A percentile compares a stretch with the other conserved stretches of the same genome.
Conservation (phyloP, 2,797 vertebrate genomes). For the Enteromius paludinosus region DNA sequence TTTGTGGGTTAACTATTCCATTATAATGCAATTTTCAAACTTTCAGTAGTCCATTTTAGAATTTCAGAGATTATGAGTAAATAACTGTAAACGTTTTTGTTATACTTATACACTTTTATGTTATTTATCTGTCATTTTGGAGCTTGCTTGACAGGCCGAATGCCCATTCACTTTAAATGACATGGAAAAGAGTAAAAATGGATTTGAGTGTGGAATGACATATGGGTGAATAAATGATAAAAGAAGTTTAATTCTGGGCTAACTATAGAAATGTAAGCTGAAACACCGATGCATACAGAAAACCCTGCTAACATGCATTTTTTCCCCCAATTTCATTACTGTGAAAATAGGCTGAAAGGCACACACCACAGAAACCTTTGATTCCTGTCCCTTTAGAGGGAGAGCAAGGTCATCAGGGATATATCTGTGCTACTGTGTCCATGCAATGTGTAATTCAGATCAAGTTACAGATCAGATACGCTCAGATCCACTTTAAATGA, state of each 20-base stretch:
- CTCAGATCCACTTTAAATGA: not conserved
- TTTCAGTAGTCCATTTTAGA: not conserved
- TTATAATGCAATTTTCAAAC: not conserved
- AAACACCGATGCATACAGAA: not conserved
- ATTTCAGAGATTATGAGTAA: not conserved
- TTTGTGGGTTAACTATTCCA: no score
- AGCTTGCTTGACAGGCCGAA: not conserved
- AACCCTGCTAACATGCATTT: not conserved
- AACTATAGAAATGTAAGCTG: conserved; percentile 12
- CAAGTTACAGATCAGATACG: conserved; percentile 9
- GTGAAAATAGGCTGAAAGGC: not conserved
- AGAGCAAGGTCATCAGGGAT: not conserved
- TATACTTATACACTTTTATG: no score
- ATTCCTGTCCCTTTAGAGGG: conserved; percentile 4
- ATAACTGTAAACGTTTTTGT: not conserved
- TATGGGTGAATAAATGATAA: not conserved
- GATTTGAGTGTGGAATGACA: not conserved
- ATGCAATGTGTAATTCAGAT: not conserved
- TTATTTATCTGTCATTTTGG: not conserved
- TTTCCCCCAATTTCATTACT: not conserved
- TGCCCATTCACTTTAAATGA: not conserved
- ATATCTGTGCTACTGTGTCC: not conserved
- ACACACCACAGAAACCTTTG: not conserved
- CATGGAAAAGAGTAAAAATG: not conserved
- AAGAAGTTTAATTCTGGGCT: not conserved